phyloP scores from a whole-genome alignment of 92 coral and sea anemone genomes.

The Parazoanthus atlanticus region DNA sequence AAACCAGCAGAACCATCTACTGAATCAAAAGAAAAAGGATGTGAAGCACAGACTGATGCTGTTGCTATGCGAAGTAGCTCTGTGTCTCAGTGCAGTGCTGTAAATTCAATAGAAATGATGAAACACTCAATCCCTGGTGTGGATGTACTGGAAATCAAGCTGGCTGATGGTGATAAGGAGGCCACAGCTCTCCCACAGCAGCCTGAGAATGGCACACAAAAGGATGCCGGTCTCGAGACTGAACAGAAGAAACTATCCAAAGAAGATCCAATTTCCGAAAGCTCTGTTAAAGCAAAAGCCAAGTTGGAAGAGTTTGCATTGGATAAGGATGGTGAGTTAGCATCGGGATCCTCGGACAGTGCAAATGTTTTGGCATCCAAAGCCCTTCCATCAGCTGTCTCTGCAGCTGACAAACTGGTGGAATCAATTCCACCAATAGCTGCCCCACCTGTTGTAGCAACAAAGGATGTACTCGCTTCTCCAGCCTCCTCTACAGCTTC shows the following conservation, averaged over 20 bases:
- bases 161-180: conserved; percentile 84
- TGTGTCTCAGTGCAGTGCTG: conserved; percentile 63
- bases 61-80: conserved; percentile 36
- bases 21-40: conserved; percentile 27
- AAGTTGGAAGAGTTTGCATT: background rate
- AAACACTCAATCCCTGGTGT: conserved; percentile 68
- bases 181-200: conserved; percentile 88
- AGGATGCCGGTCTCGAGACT: background rate
- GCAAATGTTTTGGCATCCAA: background rate
- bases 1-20: background rate
- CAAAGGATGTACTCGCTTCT: conserved; percentile 12
- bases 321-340: conserved; percentile 10
- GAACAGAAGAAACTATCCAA: background rate
- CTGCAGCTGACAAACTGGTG: background rate
- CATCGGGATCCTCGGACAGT: background rate
- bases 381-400: background rate
- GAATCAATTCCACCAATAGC: conserved; percentile 38
- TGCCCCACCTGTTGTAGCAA: conserved; percentile 19
- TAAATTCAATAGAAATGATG: conserved; percentile 59
- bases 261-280: background rate
- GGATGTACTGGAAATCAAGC: conserved; percentile 86
- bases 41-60: conserved; percentile 17
- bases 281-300: conserved; percentile 4
- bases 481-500: conserved; percentile 27
- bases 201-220: conserved; percentile 20